These are phyloP conservation scores for Metalampra italica DNA, from an alignment of 2,888 invertebrate genomes.

Conservation along the genomic window DNA sequence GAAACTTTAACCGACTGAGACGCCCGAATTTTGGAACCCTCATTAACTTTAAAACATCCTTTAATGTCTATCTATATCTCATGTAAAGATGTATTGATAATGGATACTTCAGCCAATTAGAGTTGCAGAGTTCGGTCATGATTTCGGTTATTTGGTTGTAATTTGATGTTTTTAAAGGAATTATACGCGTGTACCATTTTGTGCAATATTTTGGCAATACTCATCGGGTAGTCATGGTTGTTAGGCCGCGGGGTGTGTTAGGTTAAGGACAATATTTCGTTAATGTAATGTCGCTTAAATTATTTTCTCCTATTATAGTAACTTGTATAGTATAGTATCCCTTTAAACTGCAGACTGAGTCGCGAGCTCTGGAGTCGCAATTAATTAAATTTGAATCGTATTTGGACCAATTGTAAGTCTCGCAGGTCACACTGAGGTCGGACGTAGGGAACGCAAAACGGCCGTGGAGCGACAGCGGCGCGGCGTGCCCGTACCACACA, in stretches of 20 bases:
- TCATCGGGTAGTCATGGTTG: constrained; percentile 61
- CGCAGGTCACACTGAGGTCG: no score
- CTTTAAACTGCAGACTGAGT: background rate
- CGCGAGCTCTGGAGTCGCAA: background rate
- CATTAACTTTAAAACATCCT: no score
- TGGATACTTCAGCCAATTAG: no score
- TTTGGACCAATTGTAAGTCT: no score
- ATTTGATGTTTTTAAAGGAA: constrained; percentile 14
- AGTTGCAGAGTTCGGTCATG: no score
- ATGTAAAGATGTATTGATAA: constrained; percentile 29
- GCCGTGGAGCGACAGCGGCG: no score
- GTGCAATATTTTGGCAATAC: constrained; percentile 76
- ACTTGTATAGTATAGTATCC: background rate
- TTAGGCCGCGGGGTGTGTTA: constrained; percentile 47
- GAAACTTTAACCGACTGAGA: constrained; percentile 21
- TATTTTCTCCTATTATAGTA: constrained; percentile 28
- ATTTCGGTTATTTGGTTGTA: constrained; percentile 7
- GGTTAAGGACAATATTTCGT: constrained; percentile 49
- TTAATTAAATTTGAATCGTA: no score
- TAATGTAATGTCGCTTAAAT: constrained; percentile 31
- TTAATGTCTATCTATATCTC: background rate
- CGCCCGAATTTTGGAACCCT: no score
- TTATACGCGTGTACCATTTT: constrained; percentile 20
- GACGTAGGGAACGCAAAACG: no score
- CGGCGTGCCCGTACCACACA: no score